Base-by-base conservation (phyloP, 2,888 invertebrate genomes). In the Clunio marinus region DNA sequence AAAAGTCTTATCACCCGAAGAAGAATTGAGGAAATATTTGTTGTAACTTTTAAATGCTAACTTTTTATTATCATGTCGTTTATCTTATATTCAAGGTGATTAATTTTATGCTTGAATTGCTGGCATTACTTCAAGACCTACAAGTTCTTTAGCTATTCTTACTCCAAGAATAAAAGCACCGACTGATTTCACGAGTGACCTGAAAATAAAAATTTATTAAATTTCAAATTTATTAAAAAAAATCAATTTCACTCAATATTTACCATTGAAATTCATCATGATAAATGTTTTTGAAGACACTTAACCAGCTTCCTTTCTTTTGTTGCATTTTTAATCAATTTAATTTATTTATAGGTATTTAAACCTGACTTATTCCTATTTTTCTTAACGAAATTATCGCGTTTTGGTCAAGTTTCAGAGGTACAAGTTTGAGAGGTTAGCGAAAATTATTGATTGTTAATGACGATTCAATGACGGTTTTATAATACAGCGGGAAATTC, bases 181-280 rank as follows among this genome's bases (percentile, higher is more conserved):
- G 69, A 89, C 81, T 76, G 91, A 91, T 80, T 92, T 92, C 60
- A 91, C 84, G 45, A 91, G 75, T 73, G 89, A 87, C 92, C 92
- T 92, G 69, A 24, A 62, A 62, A 7, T 10, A 51, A 1, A 25
- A n/a, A 27, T 17, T 46, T 10, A 24, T 22, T 24, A 13, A 13
- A 25, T 55, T 22, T 24, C 2, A 57, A 24, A 10, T n/a, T 13
- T 67, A 24, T 57, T 69, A 63, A 65, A 65, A 41, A 65, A 35
- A 55, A 67, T n/a, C 15, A 37, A 41, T 65, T 63, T 78, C 72
- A 20, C 59, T 25, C 65, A 71, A 72, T 70, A 78, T 81, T 82
- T 79, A 88, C 90, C 90, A 90, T 81, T 88, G 89, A 73, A 87
- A 89, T 69, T 88, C 88, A 76, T 89, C 88, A 74, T 86, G 80